Percentiles rank a stretch among this genome's conserved stretches.
Conservation (phyloP, 2,113 vertebrate genomes). For the Phrynosoma platyrhinos region DNA sequence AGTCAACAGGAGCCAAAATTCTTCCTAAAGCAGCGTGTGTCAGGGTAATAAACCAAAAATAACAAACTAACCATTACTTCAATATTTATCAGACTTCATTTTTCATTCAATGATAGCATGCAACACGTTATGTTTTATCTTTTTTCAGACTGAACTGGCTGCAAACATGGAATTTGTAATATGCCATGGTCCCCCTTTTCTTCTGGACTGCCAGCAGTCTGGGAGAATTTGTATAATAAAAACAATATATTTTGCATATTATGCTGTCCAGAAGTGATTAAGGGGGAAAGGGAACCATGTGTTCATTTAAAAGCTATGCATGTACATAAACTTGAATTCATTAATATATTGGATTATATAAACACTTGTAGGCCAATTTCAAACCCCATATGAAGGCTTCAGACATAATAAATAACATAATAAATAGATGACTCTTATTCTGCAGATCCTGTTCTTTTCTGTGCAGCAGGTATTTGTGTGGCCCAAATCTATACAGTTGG, state of each 20-base stretch:
- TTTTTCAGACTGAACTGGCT: conserved; percentile 58
- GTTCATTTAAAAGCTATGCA: background rate
- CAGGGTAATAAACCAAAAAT: conserved; percentile 66
- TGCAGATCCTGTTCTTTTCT: background rate
- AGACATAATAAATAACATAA: background rate
- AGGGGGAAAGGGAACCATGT: background rate
- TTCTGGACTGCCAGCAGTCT: conserved; percentile 17
- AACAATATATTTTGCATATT: conserved; percentile 50
- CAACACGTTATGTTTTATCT: conserved; percentile 66
- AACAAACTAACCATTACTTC: conserved; percentile 65
- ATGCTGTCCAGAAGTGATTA: conserved; percentile 26
- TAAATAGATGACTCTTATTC: conserved; percentile 11
- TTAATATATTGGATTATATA: background rate
- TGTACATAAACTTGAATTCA: background rate
- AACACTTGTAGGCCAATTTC: conserved; percentile 8
- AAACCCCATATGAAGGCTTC: background rate
- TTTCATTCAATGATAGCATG: conserved; percentile 51
- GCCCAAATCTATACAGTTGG: background rate
- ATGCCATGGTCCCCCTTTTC: conserved; percentile 31
- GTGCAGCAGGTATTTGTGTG: background rate
- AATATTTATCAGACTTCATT: conserved; percentile 65
- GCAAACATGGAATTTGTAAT: conserved; percentile 57
- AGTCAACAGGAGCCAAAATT: conserved; percentile 56
- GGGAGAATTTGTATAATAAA: conserved; percentile 25
- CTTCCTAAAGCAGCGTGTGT: conserved; percentile 56